Percentiles rank a stretch among this genome's conserved stretches.
Evolutionary conservation across 2,888 invertebrate genomes (phyloP).

Genomic region (Hetaerina titia): DNA sequence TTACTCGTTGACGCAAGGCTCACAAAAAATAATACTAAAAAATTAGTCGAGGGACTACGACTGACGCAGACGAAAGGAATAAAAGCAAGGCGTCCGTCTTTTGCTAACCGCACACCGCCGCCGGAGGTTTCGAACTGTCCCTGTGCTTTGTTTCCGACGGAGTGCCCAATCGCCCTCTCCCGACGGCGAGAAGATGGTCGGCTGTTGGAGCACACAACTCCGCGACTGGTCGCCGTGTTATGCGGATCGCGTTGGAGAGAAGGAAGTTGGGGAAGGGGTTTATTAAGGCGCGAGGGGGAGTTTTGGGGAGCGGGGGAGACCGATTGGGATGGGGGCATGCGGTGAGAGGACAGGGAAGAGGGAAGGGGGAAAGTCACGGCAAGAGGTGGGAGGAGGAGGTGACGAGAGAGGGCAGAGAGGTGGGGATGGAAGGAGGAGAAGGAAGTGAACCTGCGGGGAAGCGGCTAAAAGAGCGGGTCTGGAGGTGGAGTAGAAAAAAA

Average conservation of each 20-base stretch:
- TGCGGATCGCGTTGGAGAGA: background rate
- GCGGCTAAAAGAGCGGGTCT: background rate
- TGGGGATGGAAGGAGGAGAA: background rate
- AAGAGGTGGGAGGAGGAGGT: background rate
- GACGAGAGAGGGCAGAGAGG: background rate
- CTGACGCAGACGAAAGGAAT: background rate
- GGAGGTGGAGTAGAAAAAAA: background rate
- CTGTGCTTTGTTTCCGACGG: background rate
- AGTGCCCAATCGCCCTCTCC: background rate
- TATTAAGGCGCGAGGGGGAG: background rate
- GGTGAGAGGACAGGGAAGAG: background rate
- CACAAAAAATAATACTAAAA: background rate
- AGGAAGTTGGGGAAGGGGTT: background rate
- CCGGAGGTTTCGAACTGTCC: background rate
- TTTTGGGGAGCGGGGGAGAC: background rate
- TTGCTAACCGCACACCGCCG: background rate
- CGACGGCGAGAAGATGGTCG: background rate
- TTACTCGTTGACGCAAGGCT: background rate
- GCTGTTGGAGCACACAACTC: background rate
- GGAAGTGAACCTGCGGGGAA: background rate
- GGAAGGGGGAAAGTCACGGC: background rate
- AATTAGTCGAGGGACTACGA: background rate
- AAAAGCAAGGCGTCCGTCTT: background rate
- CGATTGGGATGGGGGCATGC: background rate
- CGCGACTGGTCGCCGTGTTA: conserved; percentile 11